Percentiles rank a stretch among this genome's conserved stretches.
Evolutionary conservation across 1,140 invertebrate species (phyloP).

Genomic region (Cherax destructor): DNA sequence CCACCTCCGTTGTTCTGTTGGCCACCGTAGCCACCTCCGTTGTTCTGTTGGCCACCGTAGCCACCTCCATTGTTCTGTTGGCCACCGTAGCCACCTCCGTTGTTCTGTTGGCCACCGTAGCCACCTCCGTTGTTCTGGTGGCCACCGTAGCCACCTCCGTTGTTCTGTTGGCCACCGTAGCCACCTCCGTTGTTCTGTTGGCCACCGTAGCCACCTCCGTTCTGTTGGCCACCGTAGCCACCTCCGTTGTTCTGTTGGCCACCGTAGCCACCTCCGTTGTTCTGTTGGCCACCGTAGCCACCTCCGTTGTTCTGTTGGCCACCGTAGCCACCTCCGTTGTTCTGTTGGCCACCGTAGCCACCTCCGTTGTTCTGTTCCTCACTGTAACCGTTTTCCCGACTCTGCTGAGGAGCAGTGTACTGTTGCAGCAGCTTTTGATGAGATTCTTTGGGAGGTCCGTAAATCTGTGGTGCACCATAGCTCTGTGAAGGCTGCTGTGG

Average conservation of each 20-base stretch:
- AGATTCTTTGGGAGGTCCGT: conserved; percentile 27
- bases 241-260: conserved; percentile 11
- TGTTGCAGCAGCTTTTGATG: conserved; percentile 26
- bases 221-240: neutral
- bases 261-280: conserved; percentile 8
- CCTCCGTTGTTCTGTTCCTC: conserved; percentile 11
- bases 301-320: conserved; percentile 11
- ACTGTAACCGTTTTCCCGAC: neutral
- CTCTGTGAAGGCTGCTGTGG: conserved; percentile 30
- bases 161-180: conserved; percentile 6
- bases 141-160: conserved; percentile 5
- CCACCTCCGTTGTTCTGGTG: conserved; percentile 19
- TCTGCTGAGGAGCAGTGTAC: conserved; percentile 26
- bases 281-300: conserved; percentile 5
- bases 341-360: conserved; percentile 12
- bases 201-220: too few relatives aligned
- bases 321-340: conserved; percentile 8
- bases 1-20: conserved; percentile 19
- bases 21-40: neutral
- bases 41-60: conserved; percentile 10
- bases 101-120: conserved; percentile 10
- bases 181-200: conserved; percentile 19
- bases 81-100: neutral
- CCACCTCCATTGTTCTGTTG: conserved; percentile 19
- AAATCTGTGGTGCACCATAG: conserved; percentile 43